Conservation (phyloP, 2,113 vertebrate species). For the Crotophaga sulcirostris region DNA sequence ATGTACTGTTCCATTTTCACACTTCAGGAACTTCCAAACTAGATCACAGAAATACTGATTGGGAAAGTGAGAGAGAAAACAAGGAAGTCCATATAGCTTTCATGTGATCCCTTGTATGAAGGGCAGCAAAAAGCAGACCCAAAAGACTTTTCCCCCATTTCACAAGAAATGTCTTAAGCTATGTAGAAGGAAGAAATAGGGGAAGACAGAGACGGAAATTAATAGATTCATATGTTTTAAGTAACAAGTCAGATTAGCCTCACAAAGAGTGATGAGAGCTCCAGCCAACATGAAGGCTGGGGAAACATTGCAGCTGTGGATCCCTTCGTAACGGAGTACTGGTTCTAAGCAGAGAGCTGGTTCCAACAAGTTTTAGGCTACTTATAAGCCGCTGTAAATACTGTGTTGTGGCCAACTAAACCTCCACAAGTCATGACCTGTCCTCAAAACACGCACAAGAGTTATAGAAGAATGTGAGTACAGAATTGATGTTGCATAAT, state of each 20-base stretch:
- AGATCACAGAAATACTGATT: not conserved
- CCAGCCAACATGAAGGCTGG: not conserved
- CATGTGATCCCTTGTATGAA: not conserved
- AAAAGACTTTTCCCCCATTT: not conserved
- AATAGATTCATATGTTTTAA: not conserved
- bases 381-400: not conserved
- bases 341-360: not conserved
- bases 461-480: not conserved
- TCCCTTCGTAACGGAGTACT: not conserved
- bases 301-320: accelerated
- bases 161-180: not conserved
- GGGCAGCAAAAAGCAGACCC: not conserved
- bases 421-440: not conserved
- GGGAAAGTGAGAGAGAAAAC: not conserved
- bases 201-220: no score
- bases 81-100: not conserved
- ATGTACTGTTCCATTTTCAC: not conserved
- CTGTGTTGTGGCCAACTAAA: not conserved
- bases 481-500: not conserved
- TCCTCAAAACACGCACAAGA: not conserved
- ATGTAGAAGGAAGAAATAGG: not conserved
- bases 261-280: not conserved
- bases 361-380: not conserved
- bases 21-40: not conserved
- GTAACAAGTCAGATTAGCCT: not conserved